Conservation (phyloP, 2,113 vertebrate species). For the Meriones unguiculatus region DNA sequence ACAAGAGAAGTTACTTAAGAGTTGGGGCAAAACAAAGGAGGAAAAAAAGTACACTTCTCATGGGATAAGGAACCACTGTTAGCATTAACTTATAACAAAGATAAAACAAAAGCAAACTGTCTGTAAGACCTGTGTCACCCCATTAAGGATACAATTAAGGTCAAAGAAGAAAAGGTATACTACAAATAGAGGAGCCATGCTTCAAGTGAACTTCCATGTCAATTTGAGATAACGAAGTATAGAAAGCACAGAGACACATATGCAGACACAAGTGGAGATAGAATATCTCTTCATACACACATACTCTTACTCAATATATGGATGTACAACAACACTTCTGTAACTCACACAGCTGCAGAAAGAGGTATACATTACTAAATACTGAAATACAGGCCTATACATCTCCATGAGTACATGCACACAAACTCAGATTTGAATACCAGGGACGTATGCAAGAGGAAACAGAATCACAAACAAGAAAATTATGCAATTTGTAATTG, state of each 20-base stretch:
- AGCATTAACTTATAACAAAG: background rate
- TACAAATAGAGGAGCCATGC: background rate
- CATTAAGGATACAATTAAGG: slow-evolving; percentile 20
- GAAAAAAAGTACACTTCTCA: background rate
- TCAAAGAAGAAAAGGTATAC: background rate
- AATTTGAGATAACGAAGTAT: background rate
- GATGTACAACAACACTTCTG: background rate
- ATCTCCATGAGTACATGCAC: background rate
- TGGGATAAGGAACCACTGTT: background rate
- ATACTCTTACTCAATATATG: background rate
- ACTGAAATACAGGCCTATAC: background rate
- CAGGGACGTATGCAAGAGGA: slow-evolving; percentile 1
- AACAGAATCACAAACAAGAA: background rate
- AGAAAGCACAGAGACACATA: background rate
- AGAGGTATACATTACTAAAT: background rate
- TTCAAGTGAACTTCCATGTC: background rate
- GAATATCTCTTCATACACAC: background rate
- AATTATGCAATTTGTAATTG: background rate
- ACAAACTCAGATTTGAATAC: slow-evolving; percentile 5
- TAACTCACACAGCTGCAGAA: slow-evolving; percentile 4
- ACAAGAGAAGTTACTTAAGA: background rate
- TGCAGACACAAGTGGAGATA: background rate
- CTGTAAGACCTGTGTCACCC: background rate
- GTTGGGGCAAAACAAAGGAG: background rate
- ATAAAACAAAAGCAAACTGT: background rate